Percentiles rank a stretch among this genome's conserved stretches.
phyloP scores from a whole-genome alignment of 2,113 vertebrate species.

The Dasyornis broadbenti region DNA sequence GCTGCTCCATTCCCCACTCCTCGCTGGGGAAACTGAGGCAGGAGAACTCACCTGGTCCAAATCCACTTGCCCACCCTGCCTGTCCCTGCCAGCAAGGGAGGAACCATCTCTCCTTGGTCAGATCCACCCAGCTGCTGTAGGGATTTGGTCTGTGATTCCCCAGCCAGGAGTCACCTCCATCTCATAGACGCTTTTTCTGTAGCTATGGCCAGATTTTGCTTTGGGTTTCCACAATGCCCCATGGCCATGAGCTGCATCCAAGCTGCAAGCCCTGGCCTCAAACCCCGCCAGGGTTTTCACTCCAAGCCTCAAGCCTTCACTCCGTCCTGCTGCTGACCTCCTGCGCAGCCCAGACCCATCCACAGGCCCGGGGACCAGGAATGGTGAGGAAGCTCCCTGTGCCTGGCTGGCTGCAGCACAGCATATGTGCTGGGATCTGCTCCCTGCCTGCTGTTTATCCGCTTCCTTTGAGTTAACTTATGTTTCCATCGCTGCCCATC shows the following conservation, averaged over 20 bases:
- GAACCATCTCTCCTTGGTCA: neutral
- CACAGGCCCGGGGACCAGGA: rapidly evolving
- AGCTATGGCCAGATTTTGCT: neutral
- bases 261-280: neutral
- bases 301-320: neutral
- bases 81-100: neutral
- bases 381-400: neutral
- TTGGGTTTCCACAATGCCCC: neutral
- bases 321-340: rapidly evolving
- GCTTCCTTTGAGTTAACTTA: conserved; percentile 79
- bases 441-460: conserved; percentile 79
- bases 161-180: neutral
- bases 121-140: rapidly evolving
- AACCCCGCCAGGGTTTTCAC: rapidly evolving
- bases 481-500: conserved; percentile 75
- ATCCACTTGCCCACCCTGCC: neutral
- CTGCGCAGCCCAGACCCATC: rapidly evolving
- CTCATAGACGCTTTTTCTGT: neutral
- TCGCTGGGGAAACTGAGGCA: neutral
- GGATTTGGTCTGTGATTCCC: neutral
- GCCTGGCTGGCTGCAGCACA: conserved; percentile 46
- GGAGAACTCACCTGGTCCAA: neutral
- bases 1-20: neutral
- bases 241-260: rapidly evolving
- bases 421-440: conserved; percentile 76